Evolutionary conservation across 1,140 invertebrate species (phyloP).

Genomic region (Proctacanthus coquilletti): DNA sequence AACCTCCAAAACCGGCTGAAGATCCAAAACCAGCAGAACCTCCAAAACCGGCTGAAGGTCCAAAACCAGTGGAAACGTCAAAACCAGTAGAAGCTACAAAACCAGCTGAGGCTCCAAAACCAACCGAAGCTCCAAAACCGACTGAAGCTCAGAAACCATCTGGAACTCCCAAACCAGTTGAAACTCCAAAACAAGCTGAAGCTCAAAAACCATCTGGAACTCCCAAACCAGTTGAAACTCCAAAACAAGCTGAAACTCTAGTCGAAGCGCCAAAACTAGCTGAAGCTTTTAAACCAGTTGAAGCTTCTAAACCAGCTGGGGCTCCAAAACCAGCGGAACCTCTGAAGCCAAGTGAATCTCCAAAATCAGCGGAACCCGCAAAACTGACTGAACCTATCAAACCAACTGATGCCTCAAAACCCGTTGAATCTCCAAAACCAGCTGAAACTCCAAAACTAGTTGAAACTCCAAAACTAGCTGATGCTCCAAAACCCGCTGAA

Average conservation of each 20-base stretch:
- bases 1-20: not conserved
- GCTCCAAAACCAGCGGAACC: constrained; percentile 7
- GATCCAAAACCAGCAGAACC: not conserved
- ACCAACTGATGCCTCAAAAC: not conserved
- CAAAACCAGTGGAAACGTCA: not conserved
- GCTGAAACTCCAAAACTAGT: not conserved
- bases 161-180: constrained; percentile 2
- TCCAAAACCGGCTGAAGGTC: not conserved
- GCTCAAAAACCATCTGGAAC: not conserved
- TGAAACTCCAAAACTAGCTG: not conserved
- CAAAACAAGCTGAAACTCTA: not conserved
- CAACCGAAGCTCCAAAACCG: constrained; percentile 4
- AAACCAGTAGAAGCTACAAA: not conserved
- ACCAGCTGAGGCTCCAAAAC: constrained; percentile 6
- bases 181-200: constrained; percentile 1
- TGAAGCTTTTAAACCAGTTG: constrained; percentile 1
- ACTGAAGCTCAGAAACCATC: not conserved
- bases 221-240: not conserved
- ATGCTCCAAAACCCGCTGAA: not conserved
- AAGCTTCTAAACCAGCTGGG: not conserved
- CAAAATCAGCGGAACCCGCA: constrained; percentile 3
- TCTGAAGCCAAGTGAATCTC: not conserved
- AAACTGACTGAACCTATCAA: no score
- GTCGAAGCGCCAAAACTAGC: not conserved
- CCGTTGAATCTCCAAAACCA: not conserved